Percentiles rank a stretch among this genome's conserved stretches.
phyloP scores from a whole-genome alignment of 2,797 vertebrate genomes.

The Cephalopachus bancanus region DNA sequence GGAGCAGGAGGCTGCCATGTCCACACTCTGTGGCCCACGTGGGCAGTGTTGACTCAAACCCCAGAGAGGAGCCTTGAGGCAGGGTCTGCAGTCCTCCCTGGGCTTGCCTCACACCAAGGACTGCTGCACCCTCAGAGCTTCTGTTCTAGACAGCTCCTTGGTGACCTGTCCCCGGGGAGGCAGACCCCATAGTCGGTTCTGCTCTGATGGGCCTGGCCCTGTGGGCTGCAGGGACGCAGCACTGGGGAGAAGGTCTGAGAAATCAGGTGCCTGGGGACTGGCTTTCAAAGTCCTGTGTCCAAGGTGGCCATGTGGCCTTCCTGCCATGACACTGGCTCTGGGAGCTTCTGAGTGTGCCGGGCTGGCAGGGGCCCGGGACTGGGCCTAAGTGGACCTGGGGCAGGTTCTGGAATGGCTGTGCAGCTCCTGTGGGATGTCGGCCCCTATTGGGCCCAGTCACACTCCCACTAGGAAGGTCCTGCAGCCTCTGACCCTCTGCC shows the following conservation, averaged over 20 bases:
- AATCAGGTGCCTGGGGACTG: not conserved
- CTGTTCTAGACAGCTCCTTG: not conserved
- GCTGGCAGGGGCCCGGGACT: not conserved
- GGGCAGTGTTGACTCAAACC: not conserved
- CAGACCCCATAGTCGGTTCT: too few relatives aligned
- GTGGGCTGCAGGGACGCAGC: not conserved
- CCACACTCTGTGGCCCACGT: not conserved
- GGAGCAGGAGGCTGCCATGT: too few relatives aligned
- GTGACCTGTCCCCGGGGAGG: not conserved
- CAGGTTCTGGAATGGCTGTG: not conserved
- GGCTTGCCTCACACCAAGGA: not conserved
- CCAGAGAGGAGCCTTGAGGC: too few relatives aligned
- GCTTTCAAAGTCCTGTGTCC: rapidly evolving
- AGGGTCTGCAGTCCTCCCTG: not conserved
- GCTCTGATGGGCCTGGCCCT: not conserved
- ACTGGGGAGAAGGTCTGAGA: not conserved
- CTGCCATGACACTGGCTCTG: rapidly evolving
- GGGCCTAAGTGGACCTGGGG: too few relatives aligned
- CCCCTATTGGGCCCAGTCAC: not conserved
- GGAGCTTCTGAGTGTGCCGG: rapidly evolving
- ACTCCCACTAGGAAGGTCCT: too few relatives aligned
- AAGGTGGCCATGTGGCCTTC: not conserved
- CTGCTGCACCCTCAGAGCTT: not conserved
- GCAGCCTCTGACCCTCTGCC: too few relatives aligned
- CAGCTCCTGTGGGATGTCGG: not conserved